These are phyloP conservation scores for Sciurus carolinensis DNA, from an alignment of 2,797 vertebrate genomes.

Conservation along the genomic window DNA sequence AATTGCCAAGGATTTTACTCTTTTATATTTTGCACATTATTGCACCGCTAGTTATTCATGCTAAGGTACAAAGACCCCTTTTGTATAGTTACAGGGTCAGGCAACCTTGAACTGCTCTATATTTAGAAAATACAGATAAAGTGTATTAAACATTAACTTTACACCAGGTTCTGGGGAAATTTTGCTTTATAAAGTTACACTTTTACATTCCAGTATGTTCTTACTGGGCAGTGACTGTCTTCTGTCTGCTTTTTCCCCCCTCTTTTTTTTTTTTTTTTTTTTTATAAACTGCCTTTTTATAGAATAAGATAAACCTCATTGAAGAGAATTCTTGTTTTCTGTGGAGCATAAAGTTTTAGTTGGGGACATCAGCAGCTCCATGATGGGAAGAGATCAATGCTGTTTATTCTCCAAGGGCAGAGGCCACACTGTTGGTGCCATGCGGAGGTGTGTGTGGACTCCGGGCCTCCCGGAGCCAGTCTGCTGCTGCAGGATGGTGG, in stretches of 20 bases:
- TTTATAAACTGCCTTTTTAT: background rate
- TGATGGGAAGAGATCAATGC: background rate
- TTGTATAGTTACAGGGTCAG: background rate
- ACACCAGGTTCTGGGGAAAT: background rate
- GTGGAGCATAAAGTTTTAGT: background rate
- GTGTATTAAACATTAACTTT: background rate
- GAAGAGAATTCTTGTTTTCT: background rate
- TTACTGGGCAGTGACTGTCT: background rate
- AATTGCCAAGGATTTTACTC: background rate
- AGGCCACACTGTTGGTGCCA: background rate
- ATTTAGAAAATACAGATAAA: background rate
- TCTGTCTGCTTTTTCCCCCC: background rate
- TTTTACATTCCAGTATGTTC: background rate
- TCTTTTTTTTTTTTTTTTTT: background rate
- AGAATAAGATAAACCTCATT: background rate
- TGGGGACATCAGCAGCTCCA: background rate
- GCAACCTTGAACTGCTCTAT: background rate
- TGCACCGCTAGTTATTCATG: background rate
- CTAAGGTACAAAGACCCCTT: background rate
- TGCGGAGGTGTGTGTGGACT: accelerated
- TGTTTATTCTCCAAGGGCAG: background rate
- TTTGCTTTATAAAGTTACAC: background rate
- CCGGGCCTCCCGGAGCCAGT: background rate
- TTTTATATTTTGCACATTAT: background rate
- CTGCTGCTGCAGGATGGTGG: background rate